Conservation (phyloP, 2,113 vertebrate genomes). For the Campylomormyrus numenius region DNA sequence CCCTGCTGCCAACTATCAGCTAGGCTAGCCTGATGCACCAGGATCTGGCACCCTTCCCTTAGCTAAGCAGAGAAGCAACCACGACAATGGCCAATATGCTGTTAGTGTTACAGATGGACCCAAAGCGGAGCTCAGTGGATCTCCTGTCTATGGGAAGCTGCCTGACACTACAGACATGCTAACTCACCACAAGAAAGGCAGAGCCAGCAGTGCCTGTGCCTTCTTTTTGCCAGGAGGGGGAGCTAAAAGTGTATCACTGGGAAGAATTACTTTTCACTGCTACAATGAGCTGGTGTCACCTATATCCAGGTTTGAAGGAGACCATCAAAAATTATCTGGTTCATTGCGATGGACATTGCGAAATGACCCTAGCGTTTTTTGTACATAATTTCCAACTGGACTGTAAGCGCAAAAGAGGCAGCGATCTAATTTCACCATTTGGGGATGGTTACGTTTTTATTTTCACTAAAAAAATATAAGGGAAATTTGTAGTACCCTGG, state of each 20-base stretch:
- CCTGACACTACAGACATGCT: not conserved
- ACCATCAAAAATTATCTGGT: not conserved
- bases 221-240: slow-evolving; percentile 1
- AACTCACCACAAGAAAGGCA: not conserved
- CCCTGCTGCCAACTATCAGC: not conserved
- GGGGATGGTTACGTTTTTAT: not conserved
- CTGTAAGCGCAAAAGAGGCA: not conserved
- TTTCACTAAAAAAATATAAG: not conserved
- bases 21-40: not conserved
- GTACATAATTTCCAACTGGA: not conserved
- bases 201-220: not conserved
- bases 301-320: not conserved
- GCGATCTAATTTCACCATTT: not conserved
- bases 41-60: not conserved
- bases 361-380: not conserved
- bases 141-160: not conserved
- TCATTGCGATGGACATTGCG: not conserved
- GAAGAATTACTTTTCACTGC: not conserved
- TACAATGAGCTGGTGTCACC: not conserved
- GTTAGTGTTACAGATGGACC: not conserved
- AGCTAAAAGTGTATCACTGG: slow-evolving; percentile 4
- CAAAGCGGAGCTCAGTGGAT: not conserved
- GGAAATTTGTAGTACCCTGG: not conserved
- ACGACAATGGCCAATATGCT: not conserved
- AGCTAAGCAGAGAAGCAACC: not conserved